A percentile compares a stretch with the other conserved stretches of the same genome.
Evolutionary conservation across 2,888 invertebrate genomes (phyloP).

Genomic region (Lissonota sp.): DNA sequence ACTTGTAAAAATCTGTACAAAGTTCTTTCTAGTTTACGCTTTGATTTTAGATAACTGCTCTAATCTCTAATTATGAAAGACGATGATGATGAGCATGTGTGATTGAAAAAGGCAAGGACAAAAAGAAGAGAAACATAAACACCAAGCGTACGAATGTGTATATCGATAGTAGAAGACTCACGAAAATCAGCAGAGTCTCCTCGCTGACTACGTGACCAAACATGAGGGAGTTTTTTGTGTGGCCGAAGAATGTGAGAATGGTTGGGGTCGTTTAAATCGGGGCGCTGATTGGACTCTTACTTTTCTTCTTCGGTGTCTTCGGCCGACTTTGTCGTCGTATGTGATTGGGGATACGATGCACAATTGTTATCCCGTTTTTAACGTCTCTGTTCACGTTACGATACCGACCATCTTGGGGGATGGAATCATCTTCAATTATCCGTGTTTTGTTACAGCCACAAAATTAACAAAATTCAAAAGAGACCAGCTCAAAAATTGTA

Average conservation of each 20-base stretch:
- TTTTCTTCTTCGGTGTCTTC: conserved; percentile 42
- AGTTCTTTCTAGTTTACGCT: no score
- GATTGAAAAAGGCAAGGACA: neutral
- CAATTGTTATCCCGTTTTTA: conserved; percentile 77
- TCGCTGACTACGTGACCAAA: conserved; percentile 76
- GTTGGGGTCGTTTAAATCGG: conserved; percentile 82
- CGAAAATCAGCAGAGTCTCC: conserved; percentile 53
- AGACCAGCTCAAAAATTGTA: no score
- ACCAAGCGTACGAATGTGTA: conserved; percentile 64
- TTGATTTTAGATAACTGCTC: no score
- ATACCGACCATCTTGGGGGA: no score
- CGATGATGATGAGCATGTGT: conserved; percentile 28
- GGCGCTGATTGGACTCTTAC: conserved; percentile 75
- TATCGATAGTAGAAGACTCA: conserved; percentile 32
- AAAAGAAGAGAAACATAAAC: neutral
- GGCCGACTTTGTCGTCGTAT: conserved; percentile 33
- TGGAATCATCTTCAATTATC: no score
- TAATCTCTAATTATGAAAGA: conserved; percentile 15
- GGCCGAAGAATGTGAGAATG: conserved; percentile 78
- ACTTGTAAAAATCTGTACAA: no score
- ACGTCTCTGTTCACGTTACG: conserved; percentile 38
- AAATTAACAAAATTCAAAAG: no score
- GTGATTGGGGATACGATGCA: conserved; percentile 65
- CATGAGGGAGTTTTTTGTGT: conserved; percentile 80
- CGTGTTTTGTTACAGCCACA: no score